Percentiles rank a stretch among this genome's conserved stretches.
Evolutionary conservation across 1,140 invertebrate genomes (phyloP).

Genomic region (silkworm (Bombyx mori)): DNA sequence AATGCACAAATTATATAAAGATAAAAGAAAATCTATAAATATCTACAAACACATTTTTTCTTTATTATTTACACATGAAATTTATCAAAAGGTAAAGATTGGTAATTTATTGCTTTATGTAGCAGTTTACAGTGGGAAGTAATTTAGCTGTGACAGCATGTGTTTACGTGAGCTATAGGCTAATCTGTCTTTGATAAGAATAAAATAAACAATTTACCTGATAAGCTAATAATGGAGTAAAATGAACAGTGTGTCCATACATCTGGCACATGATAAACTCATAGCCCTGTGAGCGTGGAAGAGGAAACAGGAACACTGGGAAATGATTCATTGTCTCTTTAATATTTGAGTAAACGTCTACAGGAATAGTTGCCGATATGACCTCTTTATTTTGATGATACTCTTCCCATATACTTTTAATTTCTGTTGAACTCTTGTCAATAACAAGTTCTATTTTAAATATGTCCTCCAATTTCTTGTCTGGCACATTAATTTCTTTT

Average conservation of each 20-base stretch:
- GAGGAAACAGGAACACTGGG: constrained; percentile 84
- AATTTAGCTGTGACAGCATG: no score
- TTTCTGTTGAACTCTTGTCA: constrained; percentile 82
- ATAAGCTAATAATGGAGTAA: constrained; percentile 89
- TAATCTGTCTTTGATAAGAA: no score
- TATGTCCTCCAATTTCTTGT: constrained; percentile 77
- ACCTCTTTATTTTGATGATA: constrained; percentile 85
- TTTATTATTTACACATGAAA: no score
- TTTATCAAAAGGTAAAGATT: no score
- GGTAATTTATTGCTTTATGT: no score
- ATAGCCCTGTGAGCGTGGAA: constrained; percentile 87
- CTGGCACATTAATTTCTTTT: constrained; percentile 39
- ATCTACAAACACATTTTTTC: no score
- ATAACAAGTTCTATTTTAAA: constrained; percentile 85
- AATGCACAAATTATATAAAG: background rate
- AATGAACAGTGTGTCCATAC: constrained; percentile 82
- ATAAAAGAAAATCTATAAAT: background rate
- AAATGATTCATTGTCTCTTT: constrained; percentile 72
- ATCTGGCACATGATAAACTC: constrained; percentile 90
- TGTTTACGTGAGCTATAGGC: no score
- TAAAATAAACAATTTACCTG: constrained; percentile 71
- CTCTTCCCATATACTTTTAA: constrained; percentile 83
- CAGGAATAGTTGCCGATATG: constrained; percentile 80
- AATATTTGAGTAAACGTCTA: constrained; percentile 74
- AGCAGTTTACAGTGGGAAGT: no score